Evolutionary conservation across 2,113 vertebrate genomes (phyloP).

Genomic region (Solea solea): DNA sequence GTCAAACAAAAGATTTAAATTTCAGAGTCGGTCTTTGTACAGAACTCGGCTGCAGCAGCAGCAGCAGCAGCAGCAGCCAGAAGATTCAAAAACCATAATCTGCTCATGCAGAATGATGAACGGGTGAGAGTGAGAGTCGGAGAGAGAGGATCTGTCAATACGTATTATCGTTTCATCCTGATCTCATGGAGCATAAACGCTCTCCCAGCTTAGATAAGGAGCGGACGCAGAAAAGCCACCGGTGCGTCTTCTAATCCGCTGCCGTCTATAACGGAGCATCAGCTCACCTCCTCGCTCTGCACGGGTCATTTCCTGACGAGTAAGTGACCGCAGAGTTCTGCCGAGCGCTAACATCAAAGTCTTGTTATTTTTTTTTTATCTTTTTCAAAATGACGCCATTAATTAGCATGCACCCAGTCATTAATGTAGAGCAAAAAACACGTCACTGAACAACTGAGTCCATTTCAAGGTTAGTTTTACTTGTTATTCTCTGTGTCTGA

Average conservation of each 20-base stretch:
- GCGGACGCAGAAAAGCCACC: not conserved
- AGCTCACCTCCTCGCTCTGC: slow-evolving; percentile 48
- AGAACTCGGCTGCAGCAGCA: no score
- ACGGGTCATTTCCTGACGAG: slow-evolving; percentile 51
- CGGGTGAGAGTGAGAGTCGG: slow-evolving; percentile 32
- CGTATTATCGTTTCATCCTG: slow-evolving; percentile 50
- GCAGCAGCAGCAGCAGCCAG: not conserved
- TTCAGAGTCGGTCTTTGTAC: slow-evolving; percentile 37
- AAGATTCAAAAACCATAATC: slow-evolving; percentile 41
- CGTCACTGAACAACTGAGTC: slow-evolving; percentile 27
- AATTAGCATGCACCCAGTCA: slow-evolving; percentile 61
- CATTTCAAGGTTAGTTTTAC: slow-evolving; percentile 55
- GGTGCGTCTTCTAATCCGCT: slow-evolving; percentile 44
- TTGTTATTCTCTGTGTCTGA: slow-evolving; percentile 25
- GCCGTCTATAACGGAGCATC: slow-evolving; percentile 48
- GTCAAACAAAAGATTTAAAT: slow-evolving; percentile 26
- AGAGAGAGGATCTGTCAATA: slow-evolving; percentile 53
- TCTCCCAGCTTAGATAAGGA: slow-evolving; percentile 35
- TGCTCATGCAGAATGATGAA: slow-evolving; percentile 49
- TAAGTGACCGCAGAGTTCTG: slow-evolving; percentile 30
- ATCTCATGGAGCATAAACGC: slow-evolving; percentile 25
- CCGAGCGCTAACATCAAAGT: slow-evolving; percentile 45
- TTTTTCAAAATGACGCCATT: slow-evolving; percentile 19
- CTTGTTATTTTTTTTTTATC: slow-evolving; percentile 48
- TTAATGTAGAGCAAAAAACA: slow-evolving; percentile 40